phyloP scores from a whole-genome alignment of 2,113 vertebrate species.

The Butorides virescens region DNA sequence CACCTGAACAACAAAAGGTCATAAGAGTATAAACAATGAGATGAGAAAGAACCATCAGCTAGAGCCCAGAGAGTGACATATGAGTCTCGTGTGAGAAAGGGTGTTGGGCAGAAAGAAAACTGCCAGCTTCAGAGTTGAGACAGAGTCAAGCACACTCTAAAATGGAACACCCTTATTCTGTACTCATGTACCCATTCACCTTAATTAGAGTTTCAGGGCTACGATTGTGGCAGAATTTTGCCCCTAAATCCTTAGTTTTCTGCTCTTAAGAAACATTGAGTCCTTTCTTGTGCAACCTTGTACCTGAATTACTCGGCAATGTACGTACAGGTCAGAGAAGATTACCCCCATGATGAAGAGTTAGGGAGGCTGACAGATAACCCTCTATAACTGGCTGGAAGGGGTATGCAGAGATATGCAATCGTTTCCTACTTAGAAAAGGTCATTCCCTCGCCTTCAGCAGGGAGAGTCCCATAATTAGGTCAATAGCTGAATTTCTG shows the following conservation, averaged over 20 bases:
- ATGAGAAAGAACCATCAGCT: neutral
- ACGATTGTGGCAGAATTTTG: neutral
- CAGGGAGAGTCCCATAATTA: conserved; percentile 11
- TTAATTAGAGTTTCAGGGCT: neutral
- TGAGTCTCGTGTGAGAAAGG: neutral
- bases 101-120: neutral
- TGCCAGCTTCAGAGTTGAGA: neutral
- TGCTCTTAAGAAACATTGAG: neutral
- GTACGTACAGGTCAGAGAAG: neutral
- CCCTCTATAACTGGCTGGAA: neutral
- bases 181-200: neutral
- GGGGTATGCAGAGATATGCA: neutral
- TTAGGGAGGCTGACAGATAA: conserved; percentile 21
- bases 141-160: neutral
- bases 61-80: neutral
- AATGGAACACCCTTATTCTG: neutral
- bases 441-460: conserved; percentile 28
- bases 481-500: conserved; percentile 36
- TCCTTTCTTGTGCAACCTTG: neutral
- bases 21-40: conserved; percentile 18
- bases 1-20: conserved; percentile 47
- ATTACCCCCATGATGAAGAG: neutral
- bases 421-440: neutral
- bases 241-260: neutral
- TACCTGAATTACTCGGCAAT: neutral